Percentiles rank a stretch among this genome's conserved stretches.
These are phyloP conservation scores for Terebella lapidaria DNA, from an alignment of 2,888 invertebrate species.

Conservation along the genomic window DNA sequence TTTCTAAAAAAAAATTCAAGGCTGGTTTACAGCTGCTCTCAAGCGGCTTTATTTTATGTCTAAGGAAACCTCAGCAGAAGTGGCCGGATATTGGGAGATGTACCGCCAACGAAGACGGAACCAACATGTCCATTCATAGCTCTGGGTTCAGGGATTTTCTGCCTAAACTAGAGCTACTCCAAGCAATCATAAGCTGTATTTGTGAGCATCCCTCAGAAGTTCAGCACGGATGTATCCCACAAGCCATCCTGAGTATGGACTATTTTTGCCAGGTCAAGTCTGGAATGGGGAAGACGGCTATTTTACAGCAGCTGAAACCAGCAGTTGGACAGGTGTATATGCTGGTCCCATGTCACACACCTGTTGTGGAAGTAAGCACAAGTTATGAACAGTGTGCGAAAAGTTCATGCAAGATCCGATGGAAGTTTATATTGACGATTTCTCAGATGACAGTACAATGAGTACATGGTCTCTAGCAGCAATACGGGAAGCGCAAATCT, in stretches of 20 bases:
- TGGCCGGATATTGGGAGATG: slow-evolving; percentile 55
- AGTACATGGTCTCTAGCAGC: slow-evolving; percentile 95
- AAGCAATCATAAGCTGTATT: slow-evolving; percentile 97
- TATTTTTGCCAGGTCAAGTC: slow-evolving; percentile 99
- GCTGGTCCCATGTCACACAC: slow-evolving; percentile 97
- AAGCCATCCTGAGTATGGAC: slow-evolving; percentile 97
- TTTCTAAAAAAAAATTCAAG: too few relatives aligned
- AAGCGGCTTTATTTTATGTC: too few relatives aligned
- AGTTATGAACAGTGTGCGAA: slow-evolving; percentile 99
- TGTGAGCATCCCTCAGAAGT: slow-evolving; percentile 99
- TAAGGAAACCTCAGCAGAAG: slow-evolving; percentile 56
- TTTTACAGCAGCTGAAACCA: slow-evolving; percentile 93
- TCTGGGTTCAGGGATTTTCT: slow-evolving; percentile 98
- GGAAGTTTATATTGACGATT: slow-evolving; percentile 99
- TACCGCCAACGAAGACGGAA: slow-evolving; percentile 63
- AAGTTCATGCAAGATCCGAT: slow-evolving; percentile 99
- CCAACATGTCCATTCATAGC: slow-evolving; percentile 90
- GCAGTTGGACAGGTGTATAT: slow-evolving; percentile 84
- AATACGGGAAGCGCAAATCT: slow-evolving; percentile 99
- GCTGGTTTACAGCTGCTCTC: too few relatives aligned
- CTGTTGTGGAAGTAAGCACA: slow-evolving; percentile 99
- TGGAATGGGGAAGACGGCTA: slow-evolving; percentile 99
- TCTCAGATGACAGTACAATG: slow-evolving; percentile 99
- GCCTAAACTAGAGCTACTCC: slow-evolving; percentile 82
- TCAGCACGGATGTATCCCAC: slow-evolving; percentile 98